Percentiles rank a stretch among this genome's conserved stretches.
Evolutionary conservation across 2,797 vertebrate genomes (phyloP).

Genomic region (Hylomyscus alleni): DNA sequence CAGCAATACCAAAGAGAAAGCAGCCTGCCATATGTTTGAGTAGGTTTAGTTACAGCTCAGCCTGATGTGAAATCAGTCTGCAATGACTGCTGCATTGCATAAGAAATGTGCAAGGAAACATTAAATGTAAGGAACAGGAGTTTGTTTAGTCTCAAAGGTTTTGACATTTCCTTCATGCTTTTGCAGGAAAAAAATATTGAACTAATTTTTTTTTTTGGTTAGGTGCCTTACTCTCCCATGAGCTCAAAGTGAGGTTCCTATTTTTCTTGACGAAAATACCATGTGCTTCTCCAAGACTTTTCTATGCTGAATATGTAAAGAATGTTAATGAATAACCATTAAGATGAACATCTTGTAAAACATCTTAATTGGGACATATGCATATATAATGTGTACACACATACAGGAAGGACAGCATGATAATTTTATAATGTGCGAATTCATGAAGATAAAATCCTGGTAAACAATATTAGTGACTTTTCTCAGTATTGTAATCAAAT

Average conservation of each 20-base stretch:
- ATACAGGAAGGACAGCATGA: background rate
- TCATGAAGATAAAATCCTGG: background rate
- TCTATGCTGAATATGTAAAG: background rate
- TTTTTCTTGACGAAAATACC: constrained; percentile 2
- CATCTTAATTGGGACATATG: background rate
- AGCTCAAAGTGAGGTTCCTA: background rate
- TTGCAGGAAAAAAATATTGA: background rate
- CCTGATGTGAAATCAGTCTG: background rate
- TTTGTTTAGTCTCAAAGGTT: constrained; percentile 35
- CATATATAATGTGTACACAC: background rate
- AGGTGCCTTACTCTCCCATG: background rate
- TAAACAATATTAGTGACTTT: background rate
- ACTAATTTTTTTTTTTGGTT: background rate
- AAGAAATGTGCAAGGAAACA: constrained; percentile 16
- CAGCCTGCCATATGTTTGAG: background rate
- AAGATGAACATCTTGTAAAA: background rate
- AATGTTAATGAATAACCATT: background rate
- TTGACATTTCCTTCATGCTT: constrained; percentile 24
- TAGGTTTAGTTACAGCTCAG: background rate
- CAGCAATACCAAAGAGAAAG: constrained; percentile 54
- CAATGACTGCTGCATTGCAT: background rate
- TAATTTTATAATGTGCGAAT: background rate
- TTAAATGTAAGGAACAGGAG: background rate
- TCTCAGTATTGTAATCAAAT: background rate
- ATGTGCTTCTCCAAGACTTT: background rate